phyloP scores from a whole-genome alignment of 2,888 invertebrate species.

The Amblyjoppa proteus region DNA sequence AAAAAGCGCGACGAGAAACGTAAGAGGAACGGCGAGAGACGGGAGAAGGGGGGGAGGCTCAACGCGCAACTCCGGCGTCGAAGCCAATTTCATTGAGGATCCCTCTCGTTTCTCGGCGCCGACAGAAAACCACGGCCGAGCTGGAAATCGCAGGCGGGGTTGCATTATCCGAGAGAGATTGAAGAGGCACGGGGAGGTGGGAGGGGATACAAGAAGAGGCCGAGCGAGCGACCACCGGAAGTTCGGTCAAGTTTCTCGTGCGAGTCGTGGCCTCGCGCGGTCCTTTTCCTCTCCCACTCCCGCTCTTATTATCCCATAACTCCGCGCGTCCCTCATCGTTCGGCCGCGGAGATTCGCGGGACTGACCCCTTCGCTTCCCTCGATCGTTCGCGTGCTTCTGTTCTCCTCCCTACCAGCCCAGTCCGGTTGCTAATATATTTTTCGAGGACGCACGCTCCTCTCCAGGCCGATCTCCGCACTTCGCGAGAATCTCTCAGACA shows the following conservation, averaged over 20 bases:
- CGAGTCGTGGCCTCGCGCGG: constrained; percentile 33
- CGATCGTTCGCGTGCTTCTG: constrained; percentile 32
- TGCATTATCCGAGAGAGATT: constrained; percentile 22
- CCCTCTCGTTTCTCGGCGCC: constrained; percentile 53
- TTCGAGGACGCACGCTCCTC: neutral
- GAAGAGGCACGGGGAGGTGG: neutral
- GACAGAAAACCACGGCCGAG: constrained; percentile 33
- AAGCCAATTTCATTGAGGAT: constrained; percentile 71
- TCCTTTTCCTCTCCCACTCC: constrained; percentile 42
- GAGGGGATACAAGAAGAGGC: constrained; percentile 14
- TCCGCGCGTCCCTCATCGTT: neutral
- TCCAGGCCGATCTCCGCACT: neutral
- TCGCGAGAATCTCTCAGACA: neutral
- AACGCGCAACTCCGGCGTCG: constrained; percentile 61
- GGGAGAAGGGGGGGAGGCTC: neutral
- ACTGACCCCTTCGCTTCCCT: constrained; percentile 52
- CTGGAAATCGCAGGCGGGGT: constrained; percentile 38
- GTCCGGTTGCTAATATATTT: neutral
- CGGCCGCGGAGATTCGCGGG: neutral
- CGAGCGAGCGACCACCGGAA: constrained; percentile 65
- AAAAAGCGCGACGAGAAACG: constrained; percentile 72
- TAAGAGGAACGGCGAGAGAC: constrained; percentile 48
- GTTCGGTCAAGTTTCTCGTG: constrained; percentile 71
- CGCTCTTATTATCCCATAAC: constrained; percentile 51
- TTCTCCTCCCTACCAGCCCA: too few species aligned